Conservation (phyloP, 2,888 invertebrate genomes). For the Pheosia tremula region DNA sequence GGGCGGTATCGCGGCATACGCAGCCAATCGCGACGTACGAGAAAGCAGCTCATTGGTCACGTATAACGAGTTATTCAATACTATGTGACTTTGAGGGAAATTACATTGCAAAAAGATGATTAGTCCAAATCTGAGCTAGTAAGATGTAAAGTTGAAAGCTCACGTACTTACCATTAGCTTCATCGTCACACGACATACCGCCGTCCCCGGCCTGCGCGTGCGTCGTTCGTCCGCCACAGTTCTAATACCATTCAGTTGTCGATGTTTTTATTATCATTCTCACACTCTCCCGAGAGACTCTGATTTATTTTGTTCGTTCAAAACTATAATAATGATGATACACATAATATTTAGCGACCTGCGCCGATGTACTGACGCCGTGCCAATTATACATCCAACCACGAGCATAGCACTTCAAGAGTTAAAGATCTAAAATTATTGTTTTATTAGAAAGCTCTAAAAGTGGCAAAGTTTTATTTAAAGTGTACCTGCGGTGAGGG, state of each 20-base stretch:
- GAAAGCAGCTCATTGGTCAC: not conserved
- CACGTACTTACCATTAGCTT: no score
- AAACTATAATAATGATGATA: conserved; percentile 36
- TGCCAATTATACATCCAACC: no score
- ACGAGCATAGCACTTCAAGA: no score
- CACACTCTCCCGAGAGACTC: conserved; percentile 62
- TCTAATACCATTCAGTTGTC: conserved; percentile 56
- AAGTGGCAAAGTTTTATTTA: no score
- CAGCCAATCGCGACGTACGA: not conserved
- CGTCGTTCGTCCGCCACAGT: conserved; percentile 7
- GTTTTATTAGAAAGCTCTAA: no score
- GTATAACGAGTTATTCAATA: not conserved
- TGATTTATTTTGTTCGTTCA: conserved; percentile 46
- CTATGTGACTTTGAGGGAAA: not conserved
- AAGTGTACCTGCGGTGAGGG: no score
- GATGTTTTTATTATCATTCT: conserved; percentile 62
- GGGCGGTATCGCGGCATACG: not conserved
- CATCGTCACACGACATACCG: no score
- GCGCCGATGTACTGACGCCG: conserved; percentile 24
- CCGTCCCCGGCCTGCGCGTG: not conserved
- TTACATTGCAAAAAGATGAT: not conserved
- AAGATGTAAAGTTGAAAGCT: no score
- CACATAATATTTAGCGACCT: conserved; percentile 40
- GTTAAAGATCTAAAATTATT: no score
- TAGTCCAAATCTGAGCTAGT: no score